These are phyloP conservation scores for Austrofundulus limnaeus DNA, from an alignment of 2,113 vertebrate genomes.

Conservation along the genomic window DNA sequence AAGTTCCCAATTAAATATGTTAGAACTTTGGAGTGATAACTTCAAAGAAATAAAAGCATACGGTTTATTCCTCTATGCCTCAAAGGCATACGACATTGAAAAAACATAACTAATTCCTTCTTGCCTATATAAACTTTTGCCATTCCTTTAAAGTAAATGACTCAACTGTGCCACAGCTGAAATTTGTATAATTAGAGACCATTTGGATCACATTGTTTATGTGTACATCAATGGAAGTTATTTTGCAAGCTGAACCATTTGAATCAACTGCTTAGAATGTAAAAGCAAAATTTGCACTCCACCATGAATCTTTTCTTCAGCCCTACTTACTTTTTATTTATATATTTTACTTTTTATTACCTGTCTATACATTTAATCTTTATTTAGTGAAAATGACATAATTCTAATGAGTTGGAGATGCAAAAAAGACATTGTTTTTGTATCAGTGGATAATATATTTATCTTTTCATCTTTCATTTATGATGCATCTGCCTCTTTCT, in stretches of 20 bases:
- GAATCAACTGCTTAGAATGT: constrained; percentile 44
- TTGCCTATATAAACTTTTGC: constrained; percentile 49
- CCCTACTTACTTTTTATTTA: constrained; percentile 39
- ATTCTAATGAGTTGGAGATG: constrained; percentile 49
- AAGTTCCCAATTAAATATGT: constrained; percentile 65
- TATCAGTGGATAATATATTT: constrained; percentile 6
- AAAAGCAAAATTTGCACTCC: constrained; percentile 52
- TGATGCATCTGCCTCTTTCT: constrained; percentile 18
- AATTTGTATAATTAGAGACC: constrained; percentile 70
- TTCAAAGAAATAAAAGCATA: constrained; percentile 70
- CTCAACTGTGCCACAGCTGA: constrained; percentile 43
- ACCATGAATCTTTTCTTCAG: constrained; percentile 28
- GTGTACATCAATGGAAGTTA: constrained; percentile 28
- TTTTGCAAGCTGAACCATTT: constrained; percentile 63
- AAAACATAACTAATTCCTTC: constrained; percentile 59
- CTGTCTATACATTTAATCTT: constrained; percentile 64
- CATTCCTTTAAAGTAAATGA: constrained; percentile 49
- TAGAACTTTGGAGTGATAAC: constrained; percentile 50
- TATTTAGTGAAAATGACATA: constrained; percentile 61
- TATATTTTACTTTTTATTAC: constrained; percentile 52
- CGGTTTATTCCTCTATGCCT: constrained; percentile 66
- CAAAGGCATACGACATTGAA: constrained; percentile 60
- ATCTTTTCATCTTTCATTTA: neutral
- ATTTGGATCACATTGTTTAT: constrained; percentile 53
- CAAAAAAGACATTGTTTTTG: constrained; percentile 8